phyloP scores from a whole-genome alignment of 2,797 vertebrate genomes.

The Lates japonicus region DNA sequence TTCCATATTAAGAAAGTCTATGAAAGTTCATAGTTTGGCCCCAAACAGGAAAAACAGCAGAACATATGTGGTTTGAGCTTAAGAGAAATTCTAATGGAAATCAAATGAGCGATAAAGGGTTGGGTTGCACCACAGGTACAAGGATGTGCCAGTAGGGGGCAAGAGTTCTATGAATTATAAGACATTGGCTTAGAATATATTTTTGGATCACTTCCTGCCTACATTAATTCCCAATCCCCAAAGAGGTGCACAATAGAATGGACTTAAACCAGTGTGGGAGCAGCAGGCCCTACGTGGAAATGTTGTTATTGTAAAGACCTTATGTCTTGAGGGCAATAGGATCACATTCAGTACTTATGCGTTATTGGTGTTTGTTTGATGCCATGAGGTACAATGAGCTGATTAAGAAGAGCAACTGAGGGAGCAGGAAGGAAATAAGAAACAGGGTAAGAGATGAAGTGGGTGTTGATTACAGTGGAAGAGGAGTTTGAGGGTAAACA shows the following conservation, averaged over 20 bases:
- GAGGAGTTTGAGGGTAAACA: constrained; percentile 8
- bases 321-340: constrained; percentile 36
- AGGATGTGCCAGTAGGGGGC: constrained; percentile 45
- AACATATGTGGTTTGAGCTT: constrained; percentile 17
- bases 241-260: constrained; percentile 65
- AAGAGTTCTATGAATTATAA: constrained; percentile 68
- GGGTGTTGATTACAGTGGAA: constrained; percentile 11
- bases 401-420: not conserved
- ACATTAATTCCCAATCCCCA: constrained; percentile 61
- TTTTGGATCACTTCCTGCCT: constrained; percentile 67
- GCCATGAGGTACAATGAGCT: not conserved
- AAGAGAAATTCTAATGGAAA: constrained; percentile 45
- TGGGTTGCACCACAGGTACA: constrained; percentile 49
- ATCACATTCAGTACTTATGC: constrained; percentile 19
- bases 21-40: constrained; percentile 4
- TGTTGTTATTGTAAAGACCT: constrained; percentile 54
- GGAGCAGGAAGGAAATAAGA: not conserved
- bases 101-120: constrained; percentile 21
- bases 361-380: constrained; percentile 33
- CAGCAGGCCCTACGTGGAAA: constrained; percentile 47
- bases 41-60: not conserved
- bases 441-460: not conserved
- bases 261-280: constrained; percentile 52
- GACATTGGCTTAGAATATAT: constrained; percentile 66
- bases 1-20: constrained; percentile 11